Evolutionary conservation across 2,113 vertebrate genomes (phyloP).

Genomic region (Herpetotheres cachinnans): DNA sequence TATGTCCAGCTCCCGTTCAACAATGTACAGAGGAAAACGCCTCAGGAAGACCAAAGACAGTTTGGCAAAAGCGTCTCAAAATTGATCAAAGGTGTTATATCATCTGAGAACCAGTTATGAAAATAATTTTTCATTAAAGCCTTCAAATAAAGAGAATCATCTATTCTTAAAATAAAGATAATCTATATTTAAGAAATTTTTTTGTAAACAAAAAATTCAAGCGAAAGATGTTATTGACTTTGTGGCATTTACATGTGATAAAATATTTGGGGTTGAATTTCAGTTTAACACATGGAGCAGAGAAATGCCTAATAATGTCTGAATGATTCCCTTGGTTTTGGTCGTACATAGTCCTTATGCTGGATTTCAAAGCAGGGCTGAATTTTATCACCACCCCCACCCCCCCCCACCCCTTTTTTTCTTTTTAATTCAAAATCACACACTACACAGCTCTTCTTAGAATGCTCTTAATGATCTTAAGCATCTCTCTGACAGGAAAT

Average conservation of each 20-base stretch:
- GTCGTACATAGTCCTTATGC: not conserved
- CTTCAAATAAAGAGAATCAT: not conserved
- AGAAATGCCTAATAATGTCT: not conserved
- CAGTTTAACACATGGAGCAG: not conserved
- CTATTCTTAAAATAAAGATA: not conserved
- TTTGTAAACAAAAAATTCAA: not conserved
- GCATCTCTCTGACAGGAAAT: not conserved
- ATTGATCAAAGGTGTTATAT: not conserved
- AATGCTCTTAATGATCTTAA: not conserved
- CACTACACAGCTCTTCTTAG: not conserved
- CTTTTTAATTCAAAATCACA: not conserved
- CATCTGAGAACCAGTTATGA: not conserved
- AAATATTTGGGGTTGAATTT: not conserved
- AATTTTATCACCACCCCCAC: not conserved
- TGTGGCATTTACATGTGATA: not conserved
- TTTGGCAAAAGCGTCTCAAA: not conserved
- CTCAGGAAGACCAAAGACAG: not conserved
- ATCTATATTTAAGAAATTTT: not conserved
- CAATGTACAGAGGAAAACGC: not conserved
- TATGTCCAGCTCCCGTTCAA: not conserved
- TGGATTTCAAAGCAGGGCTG: not conserved
- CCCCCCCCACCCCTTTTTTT: accelerated
- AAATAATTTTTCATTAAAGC: not conserved
- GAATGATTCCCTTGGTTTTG: not conserved
- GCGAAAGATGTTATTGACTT: not conserved